These are phyloP conservation scores for Acholoe squamosa DNA, from an alignment of 2,888 invertebrate species.

Conservation along the genomic window DNA sequence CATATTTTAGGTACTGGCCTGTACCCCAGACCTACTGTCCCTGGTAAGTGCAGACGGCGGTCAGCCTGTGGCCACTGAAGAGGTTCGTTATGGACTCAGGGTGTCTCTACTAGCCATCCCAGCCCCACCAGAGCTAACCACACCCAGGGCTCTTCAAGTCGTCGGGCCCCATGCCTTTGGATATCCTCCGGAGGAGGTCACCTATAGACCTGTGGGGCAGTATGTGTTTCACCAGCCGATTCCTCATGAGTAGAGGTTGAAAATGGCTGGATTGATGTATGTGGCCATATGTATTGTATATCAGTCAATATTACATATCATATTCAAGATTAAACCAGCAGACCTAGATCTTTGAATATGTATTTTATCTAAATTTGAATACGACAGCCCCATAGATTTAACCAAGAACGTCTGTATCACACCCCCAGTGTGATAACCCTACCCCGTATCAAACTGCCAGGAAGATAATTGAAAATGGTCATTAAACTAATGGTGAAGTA, in stretches of 20 bases:
- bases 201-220: background rate
- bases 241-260: background rate
- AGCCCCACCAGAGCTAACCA: conserved; percentile 54
- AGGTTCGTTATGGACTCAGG: conserved; percentile 77
- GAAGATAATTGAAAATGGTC: too few relatives aligned
- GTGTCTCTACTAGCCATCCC: conserved; percentile 77
- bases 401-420: too few relatives aligned
- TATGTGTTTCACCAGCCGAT: conserved; percentile 7
- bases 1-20: conserved; percentile 70
- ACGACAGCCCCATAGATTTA: too few relatives aligned
- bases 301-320: too few relatives aligned
- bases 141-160: background rate
- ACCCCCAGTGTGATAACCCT: too few relatives aligned
- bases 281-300: too few relatives aligned
- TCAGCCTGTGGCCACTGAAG: conserved; percentile 78
- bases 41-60: conserved; percentile 77
- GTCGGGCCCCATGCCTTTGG: conserved; percentile 61
- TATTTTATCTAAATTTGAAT: too few relatives aligned
- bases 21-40: conserved; percentile 78
- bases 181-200: conserved; percentile 60
- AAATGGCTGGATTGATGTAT: too few relatives aligned
- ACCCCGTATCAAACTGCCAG: too few relatives aligned
- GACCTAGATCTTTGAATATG: too few relatives aligned
- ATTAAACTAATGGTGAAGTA: too few relatives aligned
- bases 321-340: too few relatives aligned